phyloP scores from a whole-genome alignment of 2,113 vertebrate genomes.

The Hucho hucho region DNA sequence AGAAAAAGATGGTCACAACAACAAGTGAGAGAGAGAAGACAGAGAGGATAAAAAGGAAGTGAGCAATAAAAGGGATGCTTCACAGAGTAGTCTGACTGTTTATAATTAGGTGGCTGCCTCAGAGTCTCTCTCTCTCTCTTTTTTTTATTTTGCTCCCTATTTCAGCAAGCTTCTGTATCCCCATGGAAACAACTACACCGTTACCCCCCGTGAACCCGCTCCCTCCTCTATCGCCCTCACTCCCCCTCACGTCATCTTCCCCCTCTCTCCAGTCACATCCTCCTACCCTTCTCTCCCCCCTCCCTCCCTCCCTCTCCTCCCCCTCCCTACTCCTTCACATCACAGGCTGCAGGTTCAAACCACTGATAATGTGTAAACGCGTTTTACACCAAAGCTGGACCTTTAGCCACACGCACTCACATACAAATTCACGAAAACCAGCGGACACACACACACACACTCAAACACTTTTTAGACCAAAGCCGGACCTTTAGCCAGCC shows the following conservation, averaged over 20 bases:
- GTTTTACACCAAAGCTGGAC: background rate
- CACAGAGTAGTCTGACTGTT: too few species aligned
- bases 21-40: background rate
- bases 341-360: background rate
- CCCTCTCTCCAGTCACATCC: background rate
- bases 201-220: background rate
- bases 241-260: background rate
- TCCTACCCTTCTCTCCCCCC: background rate
- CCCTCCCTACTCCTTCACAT: background rate
- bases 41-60: background rate
- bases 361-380: background rate
- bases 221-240: background rate
- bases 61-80: background rate
- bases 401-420: background rate
- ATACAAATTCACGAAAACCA: background rate
- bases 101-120: too few species aligned
- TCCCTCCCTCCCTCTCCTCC: background rate
- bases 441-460: background rate
- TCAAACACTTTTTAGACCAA: slow-evolving; percentile 14
- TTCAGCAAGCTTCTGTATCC: background rate
- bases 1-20: slow-evolving; percentile 19
- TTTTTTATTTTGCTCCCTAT: too few species aligned
- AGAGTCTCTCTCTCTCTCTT: too few species aligned
- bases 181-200: background rate
- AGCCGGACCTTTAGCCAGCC: slow-evolving; percentile 9